Evolutionary conservation across 2,888 invertebrate genomes (phyloP), one percentile per base, ranked within the genome.

Genomic region (Tipula helvola): DNA sequence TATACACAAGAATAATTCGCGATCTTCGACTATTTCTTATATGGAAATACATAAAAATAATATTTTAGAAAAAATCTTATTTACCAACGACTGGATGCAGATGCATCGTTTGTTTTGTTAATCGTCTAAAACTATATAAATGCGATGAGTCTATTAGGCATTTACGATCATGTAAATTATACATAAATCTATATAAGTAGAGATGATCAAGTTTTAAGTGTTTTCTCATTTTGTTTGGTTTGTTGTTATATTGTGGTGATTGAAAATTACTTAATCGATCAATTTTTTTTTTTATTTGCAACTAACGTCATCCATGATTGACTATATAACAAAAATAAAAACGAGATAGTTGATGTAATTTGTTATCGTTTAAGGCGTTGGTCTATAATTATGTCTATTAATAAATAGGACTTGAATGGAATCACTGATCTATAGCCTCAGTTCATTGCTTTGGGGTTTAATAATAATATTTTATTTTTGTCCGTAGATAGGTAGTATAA

Each of bases 261-360:
- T 71, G 71, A 71, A 71, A 71, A 71, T 71, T 71, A 71, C 71
- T 71, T 71, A 71, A 71, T 71, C 71, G 71, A 71, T 71, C 71
- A 52, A 52, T 52, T 52, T 52, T 52, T 52, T 52, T 52, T 52
- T 5, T 16, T 16, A 4, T 16, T 16, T 52, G 16, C 8, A 16
- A 16, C 5, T 52, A 52, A 52, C 52, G 71, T 71, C 71, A 71
- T 71, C 2, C 71, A 28, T 12, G 71, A 71, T 52, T 52, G 52
- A 52, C 52, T 52, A 52, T 52, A 71, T 71, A 71, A 28, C 1
- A 4, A 16, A 0, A 4, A 16, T 5, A 52, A 10, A 28, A 71
- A 71, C 28, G 28, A 18, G 12, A 18, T 28, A 71, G 10, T 71
- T 8, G 10, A 18, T 71, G 28, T 10, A 71, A 71, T 71, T 71